Evolutionary conservation across 2,797 vertebrate species (phyloP), one percentile per base, ranked within the genome.

Genomic region (Morelia viridis): DNA sequence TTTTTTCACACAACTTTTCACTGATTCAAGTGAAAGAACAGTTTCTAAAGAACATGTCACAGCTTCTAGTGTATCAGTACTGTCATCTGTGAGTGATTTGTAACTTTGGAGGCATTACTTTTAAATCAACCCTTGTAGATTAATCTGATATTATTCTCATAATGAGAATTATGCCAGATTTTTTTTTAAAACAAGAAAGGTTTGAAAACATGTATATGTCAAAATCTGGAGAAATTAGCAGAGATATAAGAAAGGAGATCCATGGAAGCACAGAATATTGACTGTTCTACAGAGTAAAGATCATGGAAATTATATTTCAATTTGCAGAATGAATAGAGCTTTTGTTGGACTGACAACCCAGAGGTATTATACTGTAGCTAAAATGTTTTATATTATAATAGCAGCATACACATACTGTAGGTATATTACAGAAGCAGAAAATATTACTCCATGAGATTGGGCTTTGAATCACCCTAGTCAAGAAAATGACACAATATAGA

Each of bases 391-490:
- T 84, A 84, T 58, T 68, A 56, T 19, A 84, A n/a, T 8, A 31
- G 5, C 22, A 10, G 22, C 8, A 50, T 17, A 58, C 31, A 65
- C 83, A 84, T 65, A 46, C 11, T 53, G 28, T 58, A 84, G 60
- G 22, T 90, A 57, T 85, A 53, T 83, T 90, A 76, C 4, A 50
- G 13, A 84, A 88, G 60, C 24, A n/a, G 68, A 17, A 89, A 53
- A 76, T 88, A 12, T 62, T 28, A 83, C 4, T 88, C 58, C 17
- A 35, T 62, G 58, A 64, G 41, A 50, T 11, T 91, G 31, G 22
- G 53, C 13, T 91, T 71, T 60, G 65, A 91, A 88, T 91, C 86
- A 91, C 22, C 68, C 62, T 83, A 46, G 31, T 83, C 65, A 91
- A 91, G 85, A 76, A 91, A 60, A 17, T 71, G 64, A 60, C 24